These are phyloP conservation scores for Drosophila elegans DNA, from an alignment of 1,140 invertebrate species.

Conservation along the genomic window DNA sequence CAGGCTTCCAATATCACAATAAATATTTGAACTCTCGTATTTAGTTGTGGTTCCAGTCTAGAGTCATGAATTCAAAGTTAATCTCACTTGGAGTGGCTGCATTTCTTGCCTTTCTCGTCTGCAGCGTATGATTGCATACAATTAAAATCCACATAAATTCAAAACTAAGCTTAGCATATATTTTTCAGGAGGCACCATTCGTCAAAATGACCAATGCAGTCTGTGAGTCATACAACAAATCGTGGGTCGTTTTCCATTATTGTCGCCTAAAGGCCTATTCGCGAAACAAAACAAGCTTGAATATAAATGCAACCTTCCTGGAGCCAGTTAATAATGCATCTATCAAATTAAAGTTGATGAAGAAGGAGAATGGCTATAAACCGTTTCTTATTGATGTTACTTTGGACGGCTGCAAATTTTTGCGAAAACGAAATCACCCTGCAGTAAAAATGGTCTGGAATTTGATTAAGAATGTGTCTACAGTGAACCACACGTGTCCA, in stretches of 20 bases:
- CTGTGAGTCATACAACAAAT: constrained; percentile 35
- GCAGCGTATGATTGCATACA: neutral
- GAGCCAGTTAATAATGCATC: constrained; percentile 39
- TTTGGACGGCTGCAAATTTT: constrained; percentile 52
- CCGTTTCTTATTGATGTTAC: constrained; percentile 44
- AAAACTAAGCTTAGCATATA: no score
- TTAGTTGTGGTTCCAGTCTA: neutral
- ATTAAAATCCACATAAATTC: no score
- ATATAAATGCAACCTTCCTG: constrained; percentile 20
- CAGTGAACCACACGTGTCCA: constrained; percentile 58
- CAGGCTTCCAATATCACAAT: neutral
- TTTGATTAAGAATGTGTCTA: constrained; percentile 49
- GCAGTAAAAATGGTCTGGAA: constrained; percentile 24
- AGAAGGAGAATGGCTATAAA: constrained; percentile 55
- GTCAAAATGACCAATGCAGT: constrained; percentile 36
- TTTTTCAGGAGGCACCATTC: neutral
- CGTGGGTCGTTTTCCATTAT: constrained; percentile 32
- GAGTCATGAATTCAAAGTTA: no score
- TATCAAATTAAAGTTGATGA: constrained; percentile 15
- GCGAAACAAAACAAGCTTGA: constrained; percentile 35
- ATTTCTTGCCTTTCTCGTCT: neutral
- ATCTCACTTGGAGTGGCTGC: no score
- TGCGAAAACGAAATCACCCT: constrained; percentile 36
- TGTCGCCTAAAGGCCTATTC: constrained; percentile 38
- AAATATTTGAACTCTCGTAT: neutral